Evolutionary conservation across 2,113 vertebrate genomes (phyloP), one percentile per base, ranked within the genome.

Genomic region (Phaetusa simplex): DNA sequence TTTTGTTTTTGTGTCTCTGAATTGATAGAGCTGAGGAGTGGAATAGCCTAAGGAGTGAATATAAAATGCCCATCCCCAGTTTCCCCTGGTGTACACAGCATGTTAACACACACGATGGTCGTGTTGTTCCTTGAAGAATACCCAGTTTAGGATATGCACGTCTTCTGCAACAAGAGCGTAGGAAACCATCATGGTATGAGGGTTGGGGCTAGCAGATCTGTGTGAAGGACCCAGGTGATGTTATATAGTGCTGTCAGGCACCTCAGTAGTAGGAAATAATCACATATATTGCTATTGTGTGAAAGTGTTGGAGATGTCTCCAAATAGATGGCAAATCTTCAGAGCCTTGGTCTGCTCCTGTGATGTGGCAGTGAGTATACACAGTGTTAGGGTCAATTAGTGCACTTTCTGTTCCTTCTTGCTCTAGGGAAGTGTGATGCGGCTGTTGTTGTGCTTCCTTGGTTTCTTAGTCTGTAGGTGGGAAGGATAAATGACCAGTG

Each of bases 91-190:
- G 29, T 29, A 14, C 3, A 1, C 29, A 21, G 10, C 26, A 20
- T 6, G 20, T 34, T 72, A 85, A 40, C 8, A 32, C n/a, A 17
- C 3, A 5, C 26, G 14, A 2, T 23, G 10, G 32, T 76, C 1
- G 1, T 47, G 15, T 30, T 61, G 14, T 38, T 86, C 22, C 27
- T 43, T 80, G 47, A 72, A 64, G 43, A 36, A 38, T 43, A 26
- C 26, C 7, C 4, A 11, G 19, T 78, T 82, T 53, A 64, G 45
- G 55, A 29, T 70, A 8, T 3, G 7, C 1, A 1, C 1, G 0
- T 42, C 14, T 56, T 71, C 61, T 53, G 40, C 83, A 70, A 52
- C 21, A 49, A 42, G 32, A 62, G 5, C 9, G 4, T 26, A 45
- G 32, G 55, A 82, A 62, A 16, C 21, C 14, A 32, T 71, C 26